Evolutionary conservation across 2,113 vertebrate species (phyloP).

Genomic region (Leptobrachium leishanense): DNA sequence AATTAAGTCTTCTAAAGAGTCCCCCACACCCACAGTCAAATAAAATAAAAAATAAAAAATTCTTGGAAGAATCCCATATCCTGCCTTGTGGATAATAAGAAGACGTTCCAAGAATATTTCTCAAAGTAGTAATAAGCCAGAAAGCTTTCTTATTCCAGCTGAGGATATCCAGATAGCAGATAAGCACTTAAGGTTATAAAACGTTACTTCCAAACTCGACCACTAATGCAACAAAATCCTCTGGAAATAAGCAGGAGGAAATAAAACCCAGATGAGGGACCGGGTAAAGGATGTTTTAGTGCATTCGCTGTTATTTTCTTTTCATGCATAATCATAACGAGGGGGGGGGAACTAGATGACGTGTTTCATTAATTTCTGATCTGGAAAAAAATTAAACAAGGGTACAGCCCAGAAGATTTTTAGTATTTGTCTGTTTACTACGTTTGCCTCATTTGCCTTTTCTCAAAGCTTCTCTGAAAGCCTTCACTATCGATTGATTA

Average conservation of each 20-base stretch:
- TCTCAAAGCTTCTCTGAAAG: no score
- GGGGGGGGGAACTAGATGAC: no score
- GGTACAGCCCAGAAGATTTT: no score
- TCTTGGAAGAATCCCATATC: constrained; percentile 34
- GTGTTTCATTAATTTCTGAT: no score
- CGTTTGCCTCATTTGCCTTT: no score
- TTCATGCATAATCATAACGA: no score
- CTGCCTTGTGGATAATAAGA: constrained; percentile 32
- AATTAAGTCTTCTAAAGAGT: constrained; percentile 49
- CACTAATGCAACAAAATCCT: not conserved
- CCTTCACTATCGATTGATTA: no score
- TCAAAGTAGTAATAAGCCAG: constrained; percentile 49
- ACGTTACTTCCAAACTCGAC: constrained; percentile 7
- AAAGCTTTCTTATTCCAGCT: constrained; percentile 51
- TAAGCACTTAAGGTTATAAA: constrained; percentile 16
- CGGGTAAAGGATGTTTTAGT: not conserved
- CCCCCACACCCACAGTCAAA: constrained; percentile 29
- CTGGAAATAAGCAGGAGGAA: not conserved
- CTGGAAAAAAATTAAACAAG: no score
- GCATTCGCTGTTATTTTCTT: not conserved
- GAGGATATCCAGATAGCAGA: constrained; percentile 44
- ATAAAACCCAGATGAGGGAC: constrained; percentile 19
- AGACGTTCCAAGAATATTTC: constrained; percentile 56
- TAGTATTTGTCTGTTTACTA: no score
- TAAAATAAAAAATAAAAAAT: not conserved